Evolutionary conservation across 2,888 invertebrate genomes (phyloP).

Genomic region (Xanthorhoe designata): DNA sequence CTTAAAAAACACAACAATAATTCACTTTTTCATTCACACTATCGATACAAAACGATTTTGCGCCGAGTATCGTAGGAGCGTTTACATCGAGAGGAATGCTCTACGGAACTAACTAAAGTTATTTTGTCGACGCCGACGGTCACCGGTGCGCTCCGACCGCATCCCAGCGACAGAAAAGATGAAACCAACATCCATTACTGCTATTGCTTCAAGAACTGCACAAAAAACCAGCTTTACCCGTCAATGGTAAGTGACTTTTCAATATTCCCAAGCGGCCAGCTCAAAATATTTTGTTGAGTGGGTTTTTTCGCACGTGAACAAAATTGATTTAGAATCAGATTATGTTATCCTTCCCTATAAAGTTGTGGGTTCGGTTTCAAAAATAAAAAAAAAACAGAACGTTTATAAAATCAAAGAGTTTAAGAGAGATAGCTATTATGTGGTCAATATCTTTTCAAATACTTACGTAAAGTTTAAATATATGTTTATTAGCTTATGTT

Average conservation of each 20-base stretch:
- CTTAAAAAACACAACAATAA: constrained; percentile 19
- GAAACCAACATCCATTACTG: constrained; percentile 58
- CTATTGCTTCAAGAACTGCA: constrained; percentile 25
- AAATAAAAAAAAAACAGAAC: too few relatives aligned
- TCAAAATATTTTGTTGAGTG: constrained; percentile 65
- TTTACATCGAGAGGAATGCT: constrained; percentile 66
- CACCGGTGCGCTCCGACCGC: constrained; percentile 43
- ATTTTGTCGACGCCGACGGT: constrained; percentile 66
- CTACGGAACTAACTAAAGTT: constrained; percentile 75
- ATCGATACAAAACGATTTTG: constrained; percentile 33
- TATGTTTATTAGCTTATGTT: not conserved
- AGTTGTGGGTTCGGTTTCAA: constrained; percentile 55
- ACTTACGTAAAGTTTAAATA: not conserved
- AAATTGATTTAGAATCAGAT: constrained; percentile 76
- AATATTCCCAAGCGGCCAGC: constrained; percentile 45
- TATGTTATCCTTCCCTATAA: constrained; percentile 60
- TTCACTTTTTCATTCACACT: constrained; percentile 37
- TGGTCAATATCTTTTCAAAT: too few relatives aligned
- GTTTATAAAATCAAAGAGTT: too few relatives aligned
- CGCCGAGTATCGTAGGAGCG: constrained; percentile 48
- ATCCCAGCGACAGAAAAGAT: constrained; percentile 50
- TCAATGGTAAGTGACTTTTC: constrained; percentile 46
- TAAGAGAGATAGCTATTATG: too few relatives aligned
- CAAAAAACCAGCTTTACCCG: constrained; percentile 6
- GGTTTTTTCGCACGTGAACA: constrained; percentile 76